Percentiles rank a stretch among this genome's conserved stretches.
Conservation (phyloP, 2,888 invertebrate species). For the Ligdia adustata region DNA sequence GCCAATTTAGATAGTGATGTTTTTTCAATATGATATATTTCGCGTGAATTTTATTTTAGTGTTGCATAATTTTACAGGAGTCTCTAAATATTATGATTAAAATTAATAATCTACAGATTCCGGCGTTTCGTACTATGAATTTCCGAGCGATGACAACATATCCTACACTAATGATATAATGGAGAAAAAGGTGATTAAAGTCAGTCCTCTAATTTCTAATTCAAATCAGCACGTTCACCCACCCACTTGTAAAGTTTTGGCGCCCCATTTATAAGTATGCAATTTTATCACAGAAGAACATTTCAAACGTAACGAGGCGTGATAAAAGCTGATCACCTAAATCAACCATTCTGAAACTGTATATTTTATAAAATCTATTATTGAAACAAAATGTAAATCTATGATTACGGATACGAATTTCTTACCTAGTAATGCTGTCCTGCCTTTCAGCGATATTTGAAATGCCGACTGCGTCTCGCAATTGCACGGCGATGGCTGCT, state of each 20-base stretch:
- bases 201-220: not conserved
- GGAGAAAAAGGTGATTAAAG: not conserved
- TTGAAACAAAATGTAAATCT: not conserved
- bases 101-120: slow-evolving; percentile 2
- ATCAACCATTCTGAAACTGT: too few species aligned
- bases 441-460: slow-evolving; percentile 88
- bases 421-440: slow-evolving; percentile 89
- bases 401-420: not conserved
- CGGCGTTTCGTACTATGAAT: not conserved
- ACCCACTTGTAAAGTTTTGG: slow-evolving; percentile 1
- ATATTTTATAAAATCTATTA: not conserved
- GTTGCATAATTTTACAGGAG: slow-evolving; percentile 2
- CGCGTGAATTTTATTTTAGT: not conserved
- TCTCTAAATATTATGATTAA: not conserved
- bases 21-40: not conserved
- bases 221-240: slow-evolving; percentile 8
- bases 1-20: slow-evolving; percentile 19
- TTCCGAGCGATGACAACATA: slow-evolving; percentile 11
- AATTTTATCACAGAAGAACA: too few species aligned
- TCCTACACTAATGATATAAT: slow-evolving; percentile 9
- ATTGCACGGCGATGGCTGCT: slow-evolving; percentile 93
- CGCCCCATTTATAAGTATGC: too few species aligned
- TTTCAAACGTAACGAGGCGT: too few species aligned
- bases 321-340: too few species aligned
- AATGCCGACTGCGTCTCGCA: slow-evolving; percentile 91